phyloP scores from a whole-genome alignment of 2,797 vertebrate species.

The Emys orbicularis region DNA sequence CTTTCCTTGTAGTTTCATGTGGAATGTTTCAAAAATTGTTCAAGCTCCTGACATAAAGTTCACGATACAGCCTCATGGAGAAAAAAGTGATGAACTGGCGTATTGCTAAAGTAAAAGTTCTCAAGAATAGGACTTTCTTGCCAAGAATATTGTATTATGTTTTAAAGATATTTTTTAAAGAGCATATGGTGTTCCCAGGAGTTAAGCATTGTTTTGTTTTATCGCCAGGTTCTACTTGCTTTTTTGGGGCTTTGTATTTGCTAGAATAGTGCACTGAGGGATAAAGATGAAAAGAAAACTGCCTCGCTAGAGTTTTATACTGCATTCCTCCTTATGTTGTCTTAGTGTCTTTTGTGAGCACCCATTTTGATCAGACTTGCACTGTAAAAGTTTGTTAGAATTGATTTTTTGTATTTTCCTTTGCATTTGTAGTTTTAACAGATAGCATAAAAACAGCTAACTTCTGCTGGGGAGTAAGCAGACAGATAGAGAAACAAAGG shows the following conservation, averaged over 20 bases:
- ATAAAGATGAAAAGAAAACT: neutral
- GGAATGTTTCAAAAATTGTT: neutral
- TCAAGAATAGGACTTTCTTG: neutral
- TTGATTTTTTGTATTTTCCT: neutral
- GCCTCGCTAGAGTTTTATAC: neutral
- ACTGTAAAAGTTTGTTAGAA: neutral
- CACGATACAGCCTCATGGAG: neutral
- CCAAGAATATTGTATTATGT: neutral
- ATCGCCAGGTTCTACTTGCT: neutral
- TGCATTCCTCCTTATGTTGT: neutral
- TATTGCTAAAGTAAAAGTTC: neutral
- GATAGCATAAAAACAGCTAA: too few species aligned
- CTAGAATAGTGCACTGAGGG: neutral
- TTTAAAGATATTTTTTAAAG: neutral
- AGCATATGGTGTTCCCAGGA: neutral
- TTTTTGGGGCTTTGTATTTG: neutral
- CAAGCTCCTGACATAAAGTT: conserved; percentile 12
- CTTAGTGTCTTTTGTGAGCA: neutral
- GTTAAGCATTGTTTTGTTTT: neutral
- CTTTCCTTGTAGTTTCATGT: neutral
- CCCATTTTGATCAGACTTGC: neutral
- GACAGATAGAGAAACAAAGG: too few species aligned
- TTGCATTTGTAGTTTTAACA: too few species aligned
- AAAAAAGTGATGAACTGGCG: accelerated
- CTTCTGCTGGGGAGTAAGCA: too few species aligned